phyloP scores from a whole-genome alignment of 1,140 invertebrate genomes.

The Plectrocnemia conspersa region DNA sequence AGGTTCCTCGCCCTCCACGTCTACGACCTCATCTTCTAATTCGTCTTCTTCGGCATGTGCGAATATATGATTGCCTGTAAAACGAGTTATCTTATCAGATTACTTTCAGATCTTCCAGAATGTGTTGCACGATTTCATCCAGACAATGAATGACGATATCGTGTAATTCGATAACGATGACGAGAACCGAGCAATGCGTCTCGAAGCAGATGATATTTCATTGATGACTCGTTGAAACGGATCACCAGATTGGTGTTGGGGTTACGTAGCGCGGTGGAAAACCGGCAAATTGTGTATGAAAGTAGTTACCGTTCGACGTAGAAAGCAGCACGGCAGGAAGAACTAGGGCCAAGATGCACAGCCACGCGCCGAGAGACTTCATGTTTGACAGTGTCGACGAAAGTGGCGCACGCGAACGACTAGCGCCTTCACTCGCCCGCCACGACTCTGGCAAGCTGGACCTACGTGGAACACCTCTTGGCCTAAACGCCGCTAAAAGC shows the following conservation, averaged over 20 bases:
- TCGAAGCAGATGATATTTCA: not conserved
- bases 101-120: not conserved
- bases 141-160: not conserved
- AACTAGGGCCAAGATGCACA: conserved; percentile 44
- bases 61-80: conserved; percentile 55
- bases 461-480: conserved; percentile 12
- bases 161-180: not conserved
- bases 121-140: not conserved
- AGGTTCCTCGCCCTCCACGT: conserved; percentile 66
- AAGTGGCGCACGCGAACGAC: conserved; percentile 2
- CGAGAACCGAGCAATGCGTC: not conserved
- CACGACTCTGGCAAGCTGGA: conserved; percentile 8
- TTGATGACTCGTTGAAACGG: not conserved
- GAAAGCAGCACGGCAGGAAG: conserved; percentile 53
- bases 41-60: conserved; percentile 71
- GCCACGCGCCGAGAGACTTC: not conserved
- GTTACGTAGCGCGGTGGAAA: too few relatives aligned
- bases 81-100: conserved; percentile 18
- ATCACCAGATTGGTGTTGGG: too few relatives aligned
- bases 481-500: not conserved
- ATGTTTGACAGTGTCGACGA: not conserved
- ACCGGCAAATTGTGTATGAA: not conserved
- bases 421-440: not conserved
- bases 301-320: conserved; percentile 47
- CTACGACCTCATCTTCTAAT: conserved; percentile 69